Evolutionary conservation across 2,113 vertebrate genomes (phyloP), one percentile per base, ranked within the genome.

Genomic region (Megaceryle torquata): DNA sequence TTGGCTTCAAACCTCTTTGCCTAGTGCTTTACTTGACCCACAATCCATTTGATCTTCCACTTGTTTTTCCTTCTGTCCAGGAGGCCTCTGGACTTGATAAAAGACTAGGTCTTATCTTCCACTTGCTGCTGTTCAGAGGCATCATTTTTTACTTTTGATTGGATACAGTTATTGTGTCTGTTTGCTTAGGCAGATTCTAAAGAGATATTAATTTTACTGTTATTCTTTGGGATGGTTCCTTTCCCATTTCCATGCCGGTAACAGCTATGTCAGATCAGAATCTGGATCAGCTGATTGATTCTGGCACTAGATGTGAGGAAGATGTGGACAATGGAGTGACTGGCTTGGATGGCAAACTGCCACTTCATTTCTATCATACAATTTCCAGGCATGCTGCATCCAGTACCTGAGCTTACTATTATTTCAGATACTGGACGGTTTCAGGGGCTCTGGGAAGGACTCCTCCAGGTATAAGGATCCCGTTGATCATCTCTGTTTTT

Each of bases 1-100:
- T 98, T 97, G 97, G 98, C 97, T 98, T 97, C 98, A 98, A 97
- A 98, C 95, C 91, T 97, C 97, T 97, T 95, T 97, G 94, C 96
- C 80, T 96, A 97, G 97, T 95, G 97, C 98, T 97, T 97, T 97
- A 92, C 95, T 97, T 94, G 89, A 97, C 79, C 94, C 65, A 91
- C 93, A 97, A 94, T 95, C 93, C 97, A 98, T 98, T 98, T 98
- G 98, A 98, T 97, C 97, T 95, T 96, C 88, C 61, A 91, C 97
- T 97, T 97, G 95, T 95, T 94, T 95, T 95, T 84, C 57, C 92
- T 94, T 89, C 95, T 93, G 96, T 95, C 91, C 92, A 83, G 76
- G 81, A 94, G 89, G 65, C 84, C 89, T 94, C 82, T 82, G 88
- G 33, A 24, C 77, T 79, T 12, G 5, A 91, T 64, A 89, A 91